A percentile compares a stretch with the other conserved stretches of the same genome.
Evolutionary conservation across 2,797 vertebrate species (phyloP).

Genomic region (Helostoma temminkii): DNA sequence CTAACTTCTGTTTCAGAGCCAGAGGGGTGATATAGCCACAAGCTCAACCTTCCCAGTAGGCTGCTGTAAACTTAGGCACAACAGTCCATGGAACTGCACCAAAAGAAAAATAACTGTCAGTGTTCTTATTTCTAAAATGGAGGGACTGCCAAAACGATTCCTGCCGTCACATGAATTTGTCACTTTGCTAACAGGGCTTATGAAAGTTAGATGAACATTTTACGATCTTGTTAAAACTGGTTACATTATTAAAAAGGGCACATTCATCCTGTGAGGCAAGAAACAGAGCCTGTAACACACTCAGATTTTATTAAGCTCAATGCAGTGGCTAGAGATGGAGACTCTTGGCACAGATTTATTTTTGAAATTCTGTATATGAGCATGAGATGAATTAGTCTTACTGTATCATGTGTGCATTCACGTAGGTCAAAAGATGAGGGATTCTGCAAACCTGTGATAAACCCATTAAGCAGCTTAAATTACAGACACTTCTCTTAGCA

Average conservation of each 20-base stretch:
- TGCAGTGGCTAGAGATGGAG: constrained; percentile 66
- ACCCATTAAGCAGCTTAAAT: constrained; percentile 69
- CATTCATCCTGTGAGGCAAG: constrained; percentile 78
- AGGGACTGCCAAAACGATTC: constrained; percentile 57
- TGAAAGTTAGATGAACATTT: constrained; percentile 86
- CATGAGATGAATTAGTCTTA: constrained; percentile 62
- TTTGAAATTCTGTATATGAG: constrained; percentile 66
- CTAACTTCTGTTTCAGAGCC: constrained; percentile 56
- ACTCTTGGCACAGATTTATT: constrained; percentile 78
- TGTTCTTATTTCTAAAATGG: constrained; percentile 41
- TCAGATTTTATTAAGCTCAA: constrained; percentile 82
- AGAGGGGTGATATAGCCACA: constrained; percentile 45
- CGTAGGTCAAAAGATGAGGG: constrained; percentile 64
- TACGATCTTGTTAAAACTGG: constrained; percentile 86
- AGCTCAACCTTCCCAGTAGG: constrained; percentile 36
- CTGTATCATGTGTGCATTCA: constrained; percentile 61
- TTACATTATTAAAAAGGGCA: constrained; percentile 87
- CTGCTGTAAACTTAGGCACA: constrained; percentile 51
- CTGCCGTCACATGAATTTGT: constrained; percentile 69
- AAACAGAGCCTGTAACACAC: constrained; percentile 71
- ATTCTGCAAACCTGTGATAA: constrained; percentile 68
- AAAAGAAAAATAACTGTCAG: background rate
- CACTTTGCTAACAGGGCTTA: constrained; percentile 83
- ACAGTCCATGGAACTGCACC: constrained; percentile 7
- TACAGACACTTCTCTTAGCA: constrained; percentile 42